Base-by-base conservation (phyloP, 2,888 invertebrate genomes). In the Aporophyla lueneburgensis region DNA sequence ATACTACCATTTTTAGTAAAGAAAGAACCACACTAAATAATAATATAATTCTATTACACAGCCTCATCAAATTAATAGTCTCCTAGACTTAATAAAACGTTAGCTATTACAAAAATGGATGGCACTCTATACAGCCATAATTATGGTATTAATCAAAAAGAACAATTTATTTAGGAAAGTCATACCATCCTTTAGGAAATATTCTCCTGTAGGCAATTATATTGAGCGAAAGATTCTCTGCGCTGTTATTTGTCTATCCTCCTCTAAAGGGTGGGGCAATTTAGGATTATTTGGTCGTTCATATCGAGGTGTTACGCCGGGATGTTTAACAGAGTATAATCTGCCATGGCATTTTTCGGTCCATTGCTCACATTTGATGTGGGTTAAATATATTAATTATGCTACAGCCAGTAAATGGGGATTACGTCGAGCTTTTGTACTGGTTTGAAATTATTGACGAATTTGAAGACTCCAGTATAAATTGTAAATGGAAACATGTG, bases 291-390 rank as follows among this genome's bases (percentile, higher is more conserved):
- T 56, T 67, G n/a, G 56, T 40, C 56, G 67, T 67, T 40, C 67
- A 67, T 84, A 76, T 72, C 56, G 75, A 82, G 80, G 87, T 87
- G 88, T 87, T 81, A 84, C 81, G 78, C 66, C 83, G 83, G 80
- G 70, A 88, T 86, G 86, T 87, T 91, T 81, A 88, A 87, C 87
- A 82, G 81, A 43, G 75, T 85, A 83, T 91, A 91, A 92, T 90
- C 86, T 84, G 80, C 84, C 81, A 86, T 88, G 89, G 85, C 87
- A 88, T 89, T 92, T 90, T 88, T 88, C 87, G 85, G 81, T 86
- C 82, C 84, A 90, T 89, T 87, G 88, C 81, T 84, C 67, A 54
- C 66, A 74, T 78, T 78, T 84, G 84, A 84, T 72, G 70, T 74
- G 76, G 80, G 78, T 81, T 79, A 77, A 84, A 86, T 85, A 80